These are phyloP conservation scores for Aramus guarauna DNA, from an alignment of 2,113 vertebrate genomes.

Conservation along the genomic window DNA sequence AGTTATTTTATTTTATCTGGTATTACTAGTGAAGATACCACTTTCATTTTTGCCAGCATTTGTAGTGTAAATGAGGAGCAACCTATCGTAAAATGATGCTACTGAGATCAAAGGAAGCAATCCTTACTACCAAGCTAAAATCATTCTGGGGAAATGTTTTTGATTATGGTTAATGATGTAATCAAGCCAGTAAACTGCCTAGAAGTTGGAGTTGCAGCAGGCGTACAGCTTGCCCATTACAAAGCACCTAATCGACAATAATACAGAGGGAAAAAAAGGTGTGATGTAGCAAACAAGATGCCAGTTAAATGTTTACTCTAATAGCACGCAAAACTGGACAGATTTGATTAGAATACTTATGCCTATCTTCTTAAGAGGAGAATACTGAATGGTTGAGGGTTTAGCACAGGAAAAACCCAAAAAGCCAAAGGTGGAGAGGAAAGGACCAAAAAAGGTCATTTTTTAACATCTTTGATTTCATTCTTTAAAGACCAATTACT, in stretches of 20 bases:
- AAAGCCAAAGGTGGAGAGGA: constrained; percentile 34
- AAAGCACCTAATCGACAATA: constrained; percentile 46
- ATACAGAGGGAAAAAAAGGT: constrained; percentile 45
- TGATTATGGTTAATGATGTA: constrained; percentile 84
- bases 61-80: constrained; percentile 82
- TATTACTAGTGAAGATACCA: constrained; percentile 60
- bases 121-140: constrained; percentile 76
- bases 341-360: constrained; percentile 67
- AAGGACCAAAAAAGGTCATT: constrained; percentile 68
- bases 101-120: constrained; percentile 79
- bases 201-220: constrained; percentile 69
- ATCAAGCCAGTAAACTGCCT: constrained; percentile 77
- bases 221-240: constrained; percentile 58
- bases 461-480: constrained; percentile 78
- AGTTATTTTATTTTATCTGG: constrained; percentile 71
- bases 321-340: constrained; percentile 25
- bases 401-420: constrained; percentile 7
- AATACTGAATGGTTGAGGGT: neutral
- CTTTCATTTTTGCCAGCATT: constrained; percentile 77
- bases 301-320: constrained; percentile 71
- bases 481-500: constrained; percentile 83
- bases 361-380: constrained; percentile 46
- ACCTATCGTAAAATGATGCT: constrained; percentile 75
- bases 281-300: constrained; percentile 41
- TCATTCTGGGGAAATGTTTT: constrained; percentile 79